These are phyloP conservation scores for Gracilinanus agilis DNA, from an alignment of 2,113 vertebrate genomes.

Conservation along the genomic window DNA sequence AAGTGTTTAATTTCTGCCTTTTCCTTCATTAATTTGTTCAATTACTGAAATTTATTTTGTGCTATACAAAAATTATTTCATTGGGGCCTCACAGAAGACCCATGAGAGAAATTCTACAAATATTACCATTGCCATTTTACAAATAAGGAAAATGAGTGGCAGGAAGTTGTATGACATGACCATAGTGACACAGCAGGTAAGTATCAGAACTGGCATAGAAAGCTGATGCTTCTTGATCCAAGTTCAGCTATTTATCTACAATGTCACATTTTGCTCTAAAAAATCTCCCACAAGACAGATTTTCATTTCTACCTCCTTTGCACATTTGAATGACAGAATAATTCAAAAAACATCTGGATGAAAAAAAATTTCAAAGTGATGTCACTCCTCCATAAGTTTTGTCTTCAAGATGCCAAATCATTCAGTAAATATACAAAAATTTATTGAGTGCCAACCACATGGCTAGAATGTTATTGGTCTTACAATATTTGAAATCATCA, in stretches of 20 bases:
- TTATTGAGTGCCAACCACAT: rapidly evolving
- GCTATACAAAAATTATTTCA: background rate
- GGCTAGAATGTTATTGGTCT: rapidly evolving
- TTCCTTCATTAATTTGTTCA: background rate
- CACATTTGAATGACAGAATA: background rate
- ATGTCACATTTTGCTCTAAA: background rate
- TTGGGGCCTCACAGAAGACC: background rate
- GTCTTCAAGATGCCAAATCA: background rate
- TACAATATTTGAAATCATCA: background rate
- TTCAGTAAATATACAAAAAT: background rate
- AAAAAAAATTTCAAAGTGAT: background rate
- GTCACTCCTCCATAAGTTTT: background rate
- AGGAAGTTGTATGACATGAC: background rate
- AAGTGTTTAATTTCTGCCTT: background rate
- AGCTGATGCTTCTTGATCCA: background rate
- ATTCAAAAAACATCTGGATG: background rate
- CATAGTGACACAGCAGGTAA: background rate
- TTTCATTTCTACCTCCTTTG: background rate
- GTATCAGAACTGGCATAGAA: background rate
- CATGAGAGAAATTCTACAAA: background rate
- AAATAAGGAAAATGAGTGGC: background rate
- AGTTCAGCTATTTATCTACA: background rate
- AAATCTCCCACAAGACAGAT: background rate
- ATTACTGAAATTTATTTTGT: background rate
- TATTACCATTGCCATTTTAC: background rate